Percentiles rank a stretch among this genome's conserved stretches.
Conservation (phyloP, 2,888 invertebrate genomes). For the Leptarthrus brevirostris region DNA sequence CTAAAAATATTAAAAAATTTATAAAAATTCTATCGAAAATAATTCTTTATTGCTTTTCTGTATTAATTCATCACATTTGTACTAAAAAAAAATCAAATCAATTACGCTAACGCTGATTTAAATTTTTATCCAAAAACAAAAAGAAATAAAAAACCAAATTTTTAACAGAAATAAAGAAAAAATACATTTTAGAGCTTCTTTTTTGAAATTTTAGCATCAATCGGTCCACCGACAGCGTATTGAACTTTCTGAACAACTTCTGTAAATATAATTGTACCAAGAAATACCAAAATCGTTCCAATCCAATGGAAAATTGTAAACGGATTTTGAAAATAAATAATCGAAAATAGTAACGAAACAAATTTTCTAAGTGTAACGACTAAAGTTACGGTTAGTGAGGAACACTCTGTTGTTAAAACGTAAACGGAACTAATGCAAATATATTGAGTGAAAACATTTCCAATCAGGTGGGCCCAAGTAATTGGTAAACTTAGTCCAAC, state of each 20-base stretch:
- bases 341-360: conserved; percentile 93
- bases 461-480: conserved; percentile 80
- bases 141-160: too few species aligned
- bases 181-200: too few species aligned
- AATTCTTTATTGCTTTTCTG: too few species aligned
- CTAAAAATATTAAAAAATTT: too few species aligned
- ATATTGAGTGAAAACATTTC: conserved; percentile 91
- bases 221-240: too few species aligned
- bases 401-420: conserved; percentile 91
- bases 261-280: conserved; percentile 92
- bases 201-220: too few species aligned
- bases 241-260: conserved; percentile 78
- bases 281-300: conserved; percentile 89
- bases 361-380: conserved; percentile 97
- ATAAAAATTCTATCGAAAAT: too few species aligned
- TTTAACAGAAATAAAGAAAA: too few species aligned
- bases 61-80: too few species aligned
- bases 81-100: too few species aligned
- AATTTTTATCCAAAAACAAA: too few species aligned
- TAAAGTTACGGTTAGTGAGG: conserved; percentile 93
- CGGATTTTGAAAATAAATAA: conserved; percentile 90
- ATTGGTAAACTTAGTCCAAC: conserved; percentile 76
- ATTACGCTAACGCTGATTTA: too few species aligned
- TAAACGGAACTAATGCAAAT: conserved; percentile 96
- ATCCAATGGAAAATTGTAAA: conserved; percentile 93